A percentile compares a stretch with the other conserved stretches of the same genome.
phyloP scores from a whole-genome alignment of 2,888 invertebrate species.

The Stratiomys singularior region DNA sequence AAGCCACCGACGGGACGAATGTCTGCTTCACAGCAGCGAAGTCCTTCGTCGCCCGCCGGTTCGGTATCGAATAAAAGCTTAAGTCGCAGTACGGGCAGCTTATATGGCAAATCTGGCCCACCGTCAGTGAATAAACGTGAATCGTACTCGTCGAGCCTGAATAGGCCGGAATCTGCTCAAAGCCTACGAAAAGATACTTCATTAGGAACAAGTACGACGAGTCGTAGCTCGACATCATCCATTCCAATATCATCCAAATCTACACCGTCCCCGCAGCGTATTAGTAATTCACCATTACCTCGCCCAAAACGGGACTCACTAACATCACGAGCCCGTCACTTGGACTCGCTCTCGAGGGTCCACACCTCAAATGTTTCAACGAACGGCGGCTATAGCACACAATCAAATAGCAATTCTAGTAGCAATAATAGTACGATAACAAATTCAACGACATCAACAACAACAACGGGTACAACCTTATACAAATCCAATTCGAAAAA shows the following conservation, averaged over 20 bases:
- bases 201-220: constrained; percentile 58
- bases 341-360: constrained; percentile 67
- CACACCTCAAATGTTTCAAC: constrained; percentile 59
- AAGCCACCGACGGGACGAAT: constrained; percentile 68
- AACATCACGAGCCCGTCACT: constrained; percentile 67
- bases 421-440: constrained; percentile 35
- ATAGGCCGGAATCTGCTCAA: constrained; percentile 69
- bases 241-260: constrained; percentile 61
- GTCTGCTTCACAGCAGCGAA: constrained; percentile 5
- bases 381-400: constrained; percentile 15
- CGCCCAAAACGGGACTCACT: constrained; percentile 67
- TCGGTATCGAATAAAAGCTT: constrained; percentile 61
- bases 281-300: constrained; percentile 63
- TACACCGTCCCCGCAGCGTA: constrained; percentile 53
- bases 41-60: constrained; percentile 52
- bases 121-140: constrained; percentile 50
- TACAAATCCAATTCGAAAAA: constrained; percentile 52
- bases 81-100: constrained; percentile 64
- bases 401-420: constrained; percentile 48
- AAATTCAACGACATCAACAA: constrained; percentile 13
- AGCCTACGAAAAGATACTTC: constrained; percentile 63
- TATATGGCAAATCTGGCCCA: constrained; percentile 57
- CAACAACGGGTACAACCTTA: constrained; percentile 45
- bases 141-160: constrained; percentile 53
- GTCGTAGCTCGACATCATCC: constrained; percentile 63